Evolutionary conservation across 2,113 vertebrate genomes (phyloP).

Genomic region (Rhea pennata): DNA sequence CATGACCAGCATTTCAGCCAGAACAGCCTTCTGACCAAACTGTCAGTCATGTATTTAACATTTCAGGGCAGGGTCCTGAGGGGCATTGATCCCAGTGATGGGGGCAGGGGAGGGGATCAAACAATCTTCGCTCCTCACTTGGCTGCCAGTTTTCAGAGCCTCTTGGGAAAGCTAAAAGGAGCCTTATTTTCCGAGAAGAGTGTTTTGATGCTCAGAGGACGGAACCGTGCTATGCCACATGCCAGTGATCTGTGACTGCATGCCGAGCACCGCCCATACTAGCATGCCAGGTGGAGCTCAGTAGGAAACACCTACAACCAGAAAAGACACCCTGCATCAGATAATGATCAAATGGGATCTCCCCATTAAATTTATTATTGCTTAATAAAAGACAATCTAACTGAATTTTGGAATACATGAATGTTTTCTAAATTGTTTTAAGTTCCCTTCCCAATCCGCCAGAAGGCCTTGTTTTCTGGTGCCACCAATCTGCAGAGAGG

Average conservation of each 20-base stretch:
- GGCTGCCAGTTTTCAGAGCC: background rate
- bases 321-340: background rate
- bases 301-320: background rate
- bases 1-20: background rate
- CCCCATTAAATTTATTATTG: background rate
- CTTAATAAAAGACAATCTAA: background rate
- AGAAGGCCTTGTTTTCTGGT: background rate
- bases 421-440: background rate
- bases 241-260: background rate
- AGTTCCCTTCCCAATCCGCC: background rate
- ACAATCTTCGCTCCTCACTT: background rate
- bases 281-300: accelerated
- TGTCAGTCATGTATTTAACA: background rate
- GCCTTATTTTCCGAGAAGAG: background rate
- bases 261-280: background rate
- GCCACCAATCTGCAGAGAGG: background rate
- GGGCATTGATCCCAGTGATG: background rate
- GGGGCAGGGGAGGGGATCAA: background rate
- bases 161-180: background rate
- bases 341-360: background rate
- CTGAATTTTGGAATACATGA: background rate
- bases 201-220: background rate
- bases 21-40: conserved; percentile 7
- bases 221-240: background rate
- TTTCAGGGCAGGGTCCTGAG: accelerated